Evolutionary conservation across 1,140 invertebrate species (phyloP).

Genomic region (Leptoteleia sp.): DNA sequence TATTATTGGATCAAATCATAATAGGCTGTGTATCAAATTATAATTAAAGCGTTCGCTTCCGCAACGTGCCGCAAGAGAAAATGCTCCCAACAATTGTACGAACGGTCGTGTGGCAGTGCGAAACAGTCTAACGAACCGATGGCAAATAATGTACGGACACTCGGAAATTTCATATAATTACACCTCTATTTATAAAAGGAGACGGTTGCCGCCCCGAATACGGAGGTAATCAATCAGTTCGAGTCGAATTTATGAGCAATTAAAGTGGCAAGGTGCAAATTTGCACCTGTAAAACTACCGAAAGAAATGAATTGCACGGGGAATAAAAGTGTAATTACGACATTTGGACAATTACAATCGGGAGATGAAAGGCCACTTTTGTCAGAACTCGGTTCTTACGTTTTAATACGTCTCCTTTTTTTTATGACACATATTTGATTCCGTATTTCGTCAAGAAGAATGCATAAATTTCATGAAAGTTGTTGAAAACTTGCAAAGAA

Average conservation of each 20-base stretch:
- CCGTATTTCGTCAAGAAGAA: too few relatives aligned
- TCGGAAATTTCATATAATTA: conserved; percentile 17
- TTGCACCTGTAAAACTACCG: conserved; percentile 20
- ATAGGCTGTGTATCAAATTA: conserved; percentile 13
- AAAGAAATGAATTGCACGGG: background rate
- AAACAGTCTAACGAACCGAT: background rate
- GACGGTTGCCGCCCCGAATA: conserved; percentile 4
- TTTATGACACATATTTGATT: too few relatives aligned
- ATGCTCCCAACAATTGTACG: background rate
- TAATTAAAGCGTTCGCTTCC: conserved; percentile 4
- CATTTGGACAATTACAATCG: background rate
- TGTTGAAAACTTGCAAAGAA: too few relatives aligned
- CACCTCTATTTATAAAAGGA: conserved; percentile 1
- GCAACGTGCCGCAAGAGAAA: background rate
- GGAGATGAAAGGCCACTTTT: too few relatives aligned
- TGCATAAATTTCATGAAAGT: too few relatives aligned
- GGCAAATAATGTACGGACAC: background rate
- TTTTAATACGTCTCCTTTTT: too few relatives aligned
- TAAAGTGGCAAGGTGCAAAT: conserved; percentile 31
- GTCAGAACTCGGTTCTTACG: too few relatives aligned
- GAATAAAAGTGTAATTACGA: conserved; percentile 4
- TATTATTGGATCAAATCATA: conserved; percentile 1
- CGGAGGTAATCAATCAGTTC: conserved; percentile 14
- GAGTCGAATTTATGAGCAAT: conserved; percentile 22
- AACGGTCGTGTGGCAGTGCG: background rate